Evolutionary conservation across 2,113 vertebrate genomes (phyloP), one percentile per base, ranked within the genome.

Genomic region (Nesogale talazaci): DNA sequence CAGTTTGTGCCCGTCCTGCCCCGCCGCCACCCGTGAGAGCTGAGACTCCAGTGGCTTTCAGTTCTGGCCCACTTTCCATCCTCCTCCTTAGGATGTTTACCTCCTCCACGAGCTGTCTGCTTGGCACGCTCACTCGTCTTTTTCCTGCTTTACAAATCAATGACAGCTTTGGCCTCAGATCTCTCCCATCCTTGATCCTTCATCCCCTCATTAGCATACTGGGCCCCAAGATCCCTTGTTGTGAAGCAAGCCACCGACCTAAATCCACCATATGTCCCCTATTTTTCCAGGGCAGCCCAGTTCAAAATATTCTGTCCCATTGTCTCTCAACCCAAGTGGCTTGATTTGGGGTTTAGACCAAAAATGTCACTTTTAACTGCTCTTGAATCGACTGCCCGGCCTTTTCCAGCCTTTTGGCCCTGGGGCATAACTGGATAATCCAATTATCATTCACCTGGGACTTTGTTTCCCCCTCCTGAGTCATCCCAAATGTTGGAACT

Each of bases 371-470:
- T 91, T 91, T 70, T 90, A 74, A 69, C 76, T 85, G 3, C 88
- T 67, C 42, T 63, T 70, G 61, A 76, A 65, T 69, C 40, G 63
- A 31, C 78, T 69, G 78, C 95, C 91, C 38, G n/a, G 89, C 84
- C 91, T 94, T 96, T 94, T 89, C 70, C 94, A 94, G 97, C 94
- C 95, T 46, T 92, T 96, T 94, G 95, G 85, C 85, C 87, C 94
- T 93, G 75, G 91, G 89, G 92, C 94, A 94, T 95, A 83, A 80
- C 70, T 83, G 84, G 56, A 29, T 96, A 96, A 97, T 96, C 97
- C 92, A 95, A 94, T 97, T 97, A 95, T 67, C 82, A 92, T 91
- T 96, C 95, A 96, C 94, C 85, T 95, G 95, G 93, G 95, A 88
- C 57, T 96, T 94, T 95, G 74, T 70, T 94, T 92, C 75, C 88